A percentile compares a stretch with the other conserved stretches of the same genome.
Conservation (phyloP, 2,888 invertebrate genomes). For the Calameuta filiformis region DNA sequence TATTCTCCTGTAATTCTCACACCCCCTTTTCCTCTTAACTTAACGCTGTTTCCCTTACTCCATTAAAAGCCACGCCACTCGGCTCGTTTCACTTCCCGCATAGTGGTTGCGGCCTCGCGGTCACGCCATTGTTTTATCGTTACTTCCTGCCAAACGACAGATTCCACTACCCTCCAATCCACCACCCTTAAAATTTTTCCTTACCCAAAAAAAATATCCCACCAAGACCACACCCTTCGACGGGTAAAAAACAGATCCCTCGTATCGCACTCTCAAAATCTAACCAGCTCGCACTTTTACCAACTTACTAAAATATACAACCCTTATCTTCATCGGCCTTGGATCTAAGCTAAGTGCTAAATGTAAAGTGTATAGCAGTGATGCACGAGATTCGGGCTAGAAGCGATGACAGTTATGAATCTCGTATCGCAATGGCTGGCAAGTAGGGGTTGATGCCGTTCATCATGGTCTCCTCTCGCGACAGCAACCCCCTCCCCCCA, state of each 20-base stretch:
- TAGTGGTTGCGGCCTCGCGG: conserved; percentile 48
- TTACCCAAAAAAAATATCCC: not conserved
- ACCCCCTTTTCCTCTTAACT: conserved; percentile 51
- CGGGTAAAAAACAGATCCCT: not conserved
- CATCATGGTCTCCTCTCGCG: conserved; percentile 41
- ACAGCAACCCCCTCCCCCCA: conserved; percentile 9
- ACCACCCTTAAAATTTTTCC: not conserved
- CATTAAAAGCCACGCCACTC: conserved; percentile 62
- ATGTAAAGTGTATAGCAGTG: not conserved
- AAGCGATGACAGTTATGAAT: conserved; percentile 63
- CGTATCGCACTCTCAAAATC: not conserved
- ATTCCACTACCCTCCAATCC: not conserved
- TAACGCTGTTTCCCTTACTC: conserved; percentile 60
- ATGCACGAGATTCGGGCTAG: conserved; percentile 49
- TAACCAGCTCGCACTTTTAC: not conserved
- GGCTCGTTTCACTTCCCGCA: conserved; percentile 62
- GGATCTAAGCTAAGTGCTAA: not conserved
- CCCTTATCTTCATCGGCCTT: not conserved
- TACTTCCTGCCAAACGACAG: not conserved
- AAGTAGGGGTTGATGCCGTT: conserved; percentile 53
- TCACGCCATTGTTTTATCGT: not conserved
- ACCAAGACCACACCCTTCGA: not conserved
- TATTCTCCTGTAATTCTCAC: conserved; percentile 58
- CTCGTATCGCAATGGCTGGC: conserved; percentile 51
- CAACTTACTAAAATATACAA: not conserved